Percentiles rank a stretch among this genome's conserved stretches.
Evolutionary conservation across 1,140 invertebrate genomes (phyloP).

Genomic region (Aphis gossypii): DNA sequence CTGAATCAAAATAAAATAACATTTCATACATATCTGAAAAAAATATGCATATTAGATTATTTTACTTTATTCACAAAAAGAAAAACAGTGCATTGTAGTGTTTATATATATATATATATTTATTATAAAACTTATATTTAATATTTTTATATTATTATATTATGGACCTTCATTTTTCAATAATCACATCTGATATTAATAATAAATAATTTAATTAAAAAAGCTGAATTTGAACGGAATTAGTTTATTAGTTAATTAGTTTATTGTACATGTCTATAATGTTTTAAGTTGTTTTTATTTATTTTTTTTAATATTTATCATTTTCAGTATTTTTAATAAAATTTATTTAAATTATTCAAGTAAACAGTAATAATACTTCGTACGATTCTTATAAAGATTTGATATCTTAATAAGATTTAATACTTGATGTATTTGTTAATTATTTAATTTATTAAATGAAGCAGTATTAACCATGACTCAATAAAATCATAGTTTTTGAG

Average conservation of each 20-base stretch:
- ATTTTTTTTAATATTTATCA: background rate
- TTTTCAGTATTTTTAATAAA: background rate
- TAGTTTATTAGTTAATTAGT: conserved; percentile 16
- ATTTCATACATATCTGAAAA: background rate
- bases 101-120: background rate
- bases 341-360: background rate
- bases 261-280: background rate
- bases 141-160: no score
- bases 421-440: background rate
- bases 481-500: background rate
- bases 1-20: background rate
- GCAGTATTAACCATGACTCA: background rate
- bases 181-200: background rate
- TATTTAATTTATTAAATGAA: background rate
- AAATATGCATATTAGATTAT: background rate
- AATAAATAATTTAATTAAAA: background rate
- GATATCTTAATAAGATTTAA: no score
- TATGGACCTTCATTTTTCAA: background rate
- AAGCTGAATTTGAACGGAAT: background rate
- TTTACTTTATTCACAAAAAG: background rate
- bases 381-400: background rate
- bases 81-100: background rate
- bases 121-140: no score
- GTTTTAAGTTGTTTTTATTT: background rate
- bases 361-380: background rate